Conservation (phyloP, 1,140 invertebrate species). For the Lordiphosa stackelbergi region DNA sequence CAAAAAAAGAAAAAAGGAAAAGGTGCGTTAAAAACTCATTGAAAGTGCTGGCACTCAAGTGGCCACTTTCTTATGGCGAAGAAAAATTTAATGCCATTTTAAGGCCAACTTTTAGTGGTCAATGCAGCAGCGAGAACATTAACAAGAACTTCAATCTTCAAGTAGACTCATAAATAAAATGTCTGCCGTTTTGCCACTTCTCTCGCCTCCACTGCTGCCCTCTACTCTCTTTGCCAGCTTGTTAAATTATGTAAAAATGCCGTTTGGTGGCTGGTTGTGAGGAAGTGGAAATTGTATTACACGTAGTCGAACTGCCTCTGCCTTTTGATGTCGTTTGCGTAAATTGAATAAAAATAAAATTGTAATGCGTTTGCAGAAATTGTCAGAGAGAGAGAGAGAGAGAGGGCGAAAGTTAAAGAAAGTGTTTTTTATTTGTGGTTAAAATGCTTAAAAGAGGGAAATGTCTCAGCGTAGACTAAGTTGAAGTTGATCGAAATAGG, state of each 20-base stretch:
- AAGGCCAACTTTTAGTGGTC: slow-evolving; percentile 14
- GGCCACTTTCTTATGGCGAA: slow-evolving; percentile 6
- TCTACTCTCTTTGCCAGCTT: slow-evolving; percentile 4
- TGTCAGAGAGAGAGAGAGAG: slow-evolving; percentile 1
- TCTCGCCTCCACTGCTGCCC: neutral
- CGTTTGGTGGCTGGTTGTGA: neutral
- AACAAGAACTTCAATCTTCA: slow-evolving; percentile 13
- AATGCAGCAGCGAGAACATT: slow-evolving; percentile 8
- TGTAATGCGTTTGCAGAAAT: slow-evolving; percentile 16
- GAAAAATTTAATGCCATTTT: slow-evolving; percentile 12
- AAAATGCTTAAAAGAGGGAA: neutral
- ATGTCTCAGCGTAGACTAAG: neutral
- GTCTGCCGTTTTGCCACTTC: slow-evolving; percentile 7
- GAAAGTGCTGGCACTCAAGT: slow-evolving; percentile 10
- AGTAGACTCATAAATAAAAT: slow-evolving; percentile 9
- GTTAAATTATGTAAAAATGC: slow-evolving; percentile 14
- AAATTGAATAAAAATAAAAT: slow-evolving; percentile 17
- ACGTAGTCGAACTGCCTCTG: slow-evolving; percentile 8
- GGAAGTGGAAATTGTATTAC: slow-evolving; percentile 11
- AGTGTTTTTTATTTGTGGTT: slow-evolving; percentile 8
- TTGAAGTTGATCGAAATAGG: neutral
- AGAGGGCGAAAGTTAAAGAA: neutral
- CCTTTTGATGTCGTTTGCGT: slow-evolving; percentile 13
- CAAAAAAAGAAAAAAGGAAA: neutral
- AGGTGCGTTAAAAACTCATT: slow-evolving; percentile 4